Evolutionary conservation across 2,797 vertebrate species (phyloP).

Genomic region (Etheostoma nigrum): DNA sequence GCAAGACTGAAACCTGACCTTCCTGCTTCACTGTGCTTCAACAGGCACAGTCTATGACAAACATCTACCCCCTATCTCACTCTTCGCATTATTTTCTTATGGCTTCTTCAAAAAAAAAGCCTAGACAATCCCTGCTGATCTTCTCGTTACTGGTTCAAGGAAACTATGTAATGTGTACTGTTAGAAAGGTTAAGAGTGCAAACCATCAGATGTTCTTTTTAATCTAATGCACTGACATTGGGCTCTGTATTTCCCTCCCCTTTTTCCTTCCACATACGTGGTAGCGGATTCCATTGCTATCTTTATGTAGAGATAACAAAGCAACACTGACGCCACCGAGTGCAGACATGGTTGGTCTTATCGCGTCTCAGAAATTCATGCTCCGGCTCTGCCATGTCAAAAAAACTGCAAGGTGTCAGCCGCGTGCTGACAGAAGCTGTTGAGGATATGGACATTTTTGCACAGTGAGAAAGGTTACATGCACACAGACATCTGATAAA

Average conservation of each 20-base stretch:
- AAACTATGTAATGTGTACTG: neutral
- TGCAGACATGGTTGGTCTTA: constrained; percentile 65
- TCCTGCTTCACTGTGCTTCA: constrained; percentile 45
- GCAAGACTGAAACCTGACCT: constrained; percentile 63
- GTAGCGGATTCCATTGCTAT: constrained; percentile 74
- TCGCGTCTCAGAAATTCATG: constrained; percentile 63
- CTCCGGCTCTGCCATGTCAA: constrained; percentile 27
- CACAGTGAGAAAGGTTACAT: constrained; percentile 26
- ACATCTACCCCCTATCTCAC: neutral
- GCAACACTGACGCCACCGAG: constrained; percentile 54
- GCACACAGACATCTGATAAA: constrained; percentile 55
- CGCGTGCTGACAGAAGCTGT: constrained; percentile 45
- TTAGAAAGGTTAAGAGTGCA: constrained; percentile 9
- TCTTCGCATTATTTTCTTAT: constrained; percentile 10
- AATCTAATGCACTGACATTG: constrained; percentile 15
- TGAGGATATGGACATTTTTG: constrained; percentile 33
- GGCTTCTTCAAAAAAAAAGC: neutral
- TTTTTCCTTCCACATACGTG: constrained; percentile 26
- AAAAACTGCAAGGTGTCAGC: constrained; percentile 52
- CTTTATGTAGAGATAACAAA: constrained; percentile 67
- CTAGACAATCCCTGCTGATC: constrained; percentile 3
- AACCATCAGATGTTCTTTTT: neutral
- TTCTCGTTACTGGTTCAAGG: neutral
- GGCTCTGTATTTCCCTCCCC: constrained; percentile 17
- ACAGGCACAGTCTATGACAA: constrained; percentile 51